Evolutionary conservation across 2,888 invertebrate species (phyloP), one percentile per base, ranked within the genome.

Genomic region (Monoplex corrugatus): DNA sequence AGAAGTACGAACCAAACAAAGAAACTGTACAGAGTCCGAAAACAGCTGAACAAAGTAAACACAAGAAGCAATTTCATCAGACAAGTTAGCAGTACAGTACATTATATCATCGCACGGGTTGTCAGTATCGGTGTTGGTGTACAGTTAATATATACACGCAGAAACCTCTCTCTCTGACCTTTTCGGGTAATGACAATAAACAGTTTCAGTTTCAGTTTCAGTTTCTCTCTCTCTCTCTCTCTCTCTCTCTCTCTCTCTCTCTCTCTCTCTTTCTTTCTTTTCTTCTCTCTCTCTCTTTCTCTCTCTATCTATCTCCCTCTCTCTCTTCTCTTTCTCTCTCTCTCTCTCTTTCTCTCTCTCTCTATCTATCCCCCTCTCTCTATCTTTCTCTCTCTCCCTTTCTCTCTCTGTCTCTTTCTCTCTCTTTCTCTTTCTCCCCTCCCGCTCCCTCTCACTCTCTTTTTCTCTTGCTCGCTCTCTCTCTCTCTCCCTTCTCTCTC

Each of bases 391-490:
- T 89, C 89, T 78, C 44, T 86, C 86, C 40, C 57, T 86, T 57
- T 50, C 43, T 78, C 83, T 50, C 50, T n/a, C 83, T 45, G 35
- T 86, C 87, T 87, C 75, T 87, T 75, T 75, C 87, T 72, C 87
- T 72, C 87, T 35, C 87, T 19, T 75, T 72, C 45, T 0, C 44
- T n/a, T n/a, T 19, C 68, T 44, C 68, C 23, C 84, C 23, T 57
- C 16, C 38, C 2, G 38, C 16, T 44, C 63, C n/a, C 57, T 84
- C 78, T 23, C 40, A 50, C 78, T 78, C 86, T 78, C 50, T n/a
- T 8, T 28, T 57, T 5, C 57, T 35, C 85, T 16, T n/a, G n/a
- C n/a, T n/a, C n/a, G n/a, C 68, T n/a, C 32, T 68, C n/a, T n/a
- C 78, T 83, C 83, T 89, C 50, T 87, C 87, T 87, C n/a, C 10